Conservation (phyloP, 2,888 invertebrate genomes). For the Cheilosia impressa region DNA sequence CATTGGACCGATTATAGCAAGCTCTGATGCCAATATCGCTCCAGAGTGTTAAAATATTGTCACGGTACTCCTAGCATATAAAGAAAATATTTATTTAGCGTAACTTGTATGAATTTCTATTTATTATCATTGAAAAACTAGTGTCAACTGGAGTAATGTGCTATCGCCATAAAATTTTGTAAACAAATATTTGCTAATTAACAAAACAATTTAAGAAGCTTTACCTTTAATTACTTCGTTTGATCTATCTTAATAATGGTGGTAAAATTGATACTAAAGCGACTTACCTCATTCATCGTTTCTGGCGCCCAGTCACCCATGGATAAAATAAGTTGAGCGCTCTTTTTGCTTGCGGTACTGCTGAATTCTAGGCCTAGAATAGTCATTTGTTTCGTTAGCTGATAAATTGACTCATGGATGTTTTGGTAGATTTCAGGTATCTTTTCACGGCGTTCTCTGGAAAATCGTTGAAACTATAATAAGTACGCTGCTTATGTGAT, state of each 20-base stretch:
- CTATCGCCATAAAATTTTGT: constrained; percentile 9
- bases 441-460: constrained; percentile 89
- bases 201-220: constrained; percentile 21
- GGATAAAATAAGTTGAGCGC: constrained; percentile 84
- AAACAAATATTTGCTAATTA: constrained; percentile 3
- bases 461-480: constrained; percentile 13
- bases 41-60: constrained; percentile 88
- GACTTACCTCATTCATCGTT: constrained; percentile 85
- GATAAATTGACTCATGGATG: constrained; percentile 90
- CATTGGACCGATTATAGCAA: constrained; percentile 89
- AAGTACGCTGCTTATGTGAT: not conserved
- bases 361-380: constrained; percentile 85
- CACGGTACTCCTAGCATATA: constrained; percentile 88
- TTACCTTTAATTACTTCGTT: too few species aligned
- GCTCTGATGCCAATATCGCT: constrained; percentile 88
- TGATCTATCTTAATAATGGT: constrained; percentile 31
- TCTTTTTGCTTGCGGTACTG: constrained; percentile 81
- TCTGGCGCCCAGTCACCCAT: constrained; percentile 85
- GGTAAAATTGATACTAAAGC: constrained; percentile 74
- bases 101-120: not conserved
- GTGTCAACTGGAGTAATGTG: constrained; percentile 8
- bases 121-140: not conserved
- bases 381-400: constrained; percentile 86
- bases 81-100: constrained; percentile 9
- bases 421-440: constrained; percentile 88